Evolutionary conservation across 1,140 invertebrate genomes (phyloP).

Genomic region (Leucophenga varia): DNA sequence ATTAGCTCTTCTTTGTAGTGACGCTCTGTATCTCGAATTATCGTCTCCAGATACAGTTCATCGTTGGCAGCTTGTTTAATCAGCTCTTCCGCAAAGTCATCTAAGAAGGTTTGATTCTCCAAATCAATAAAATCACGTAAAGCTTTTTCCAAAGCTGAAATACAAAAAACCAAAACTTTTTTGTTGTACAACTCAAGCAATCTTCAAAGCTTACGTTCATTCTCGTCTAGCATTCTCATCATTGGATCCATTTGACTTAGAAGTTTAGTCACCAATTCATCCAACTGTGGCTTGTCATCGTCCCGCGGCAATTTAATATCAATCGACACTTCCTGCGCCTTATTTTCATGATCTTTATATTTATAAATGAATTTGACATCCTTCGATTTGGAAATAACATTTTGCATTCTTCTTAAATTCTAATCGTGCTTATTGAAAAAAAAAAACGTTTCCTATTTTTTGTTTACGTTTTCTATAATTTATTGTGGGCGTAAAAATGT

Average conservation of each 20-base stretch:
- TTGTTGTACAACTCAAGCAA: neutral
- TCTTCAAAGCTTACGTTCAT: conserved; percentile 44
- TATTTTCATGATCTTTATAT: conserved; percentile 39
- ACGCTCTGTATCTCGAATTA: conserved; percentile 70
- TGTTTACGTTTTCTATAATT: neutral
- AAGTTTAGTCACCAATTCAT: conserved; percentile 55
- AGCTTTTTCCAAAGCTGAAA: conserved; percentile 36
- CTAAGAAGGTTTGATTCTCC: conserved; percentile 60
- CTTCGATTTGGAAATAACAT: conserved; percentile 13
- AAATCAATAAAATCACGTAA: conserved; percentile 57
- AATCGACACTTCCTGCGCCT: conserved; percentile 21
- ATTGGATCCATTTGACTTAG: conserved; percentile 56
- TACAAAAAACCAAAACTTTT: neutral
- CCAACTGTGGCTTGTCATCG: conserved; percentile 36
- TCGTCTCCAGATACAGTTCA: conserved; percentile 65
- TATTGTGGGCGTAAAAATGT: neutral
- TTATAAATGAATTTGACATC: conserved; percentile 34
- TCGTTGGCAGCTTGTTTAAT: conserved; percentile 60
- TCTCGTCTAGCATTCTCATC: conserved; percentile 55
- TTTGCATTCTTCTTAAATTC: neutral
- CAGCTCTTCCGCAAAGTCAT: conserved; percentile 58
- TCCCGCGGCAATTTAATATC: conserved; percentile 51
- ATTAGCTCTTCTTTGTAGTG: conserved; percentile 68
- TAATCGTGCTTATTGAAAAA: neutral
- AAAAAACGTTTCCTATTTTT: neutral